Conservation (phyloP, 1,140 invertebrate species). For the Orchesella cincta region DNA sequence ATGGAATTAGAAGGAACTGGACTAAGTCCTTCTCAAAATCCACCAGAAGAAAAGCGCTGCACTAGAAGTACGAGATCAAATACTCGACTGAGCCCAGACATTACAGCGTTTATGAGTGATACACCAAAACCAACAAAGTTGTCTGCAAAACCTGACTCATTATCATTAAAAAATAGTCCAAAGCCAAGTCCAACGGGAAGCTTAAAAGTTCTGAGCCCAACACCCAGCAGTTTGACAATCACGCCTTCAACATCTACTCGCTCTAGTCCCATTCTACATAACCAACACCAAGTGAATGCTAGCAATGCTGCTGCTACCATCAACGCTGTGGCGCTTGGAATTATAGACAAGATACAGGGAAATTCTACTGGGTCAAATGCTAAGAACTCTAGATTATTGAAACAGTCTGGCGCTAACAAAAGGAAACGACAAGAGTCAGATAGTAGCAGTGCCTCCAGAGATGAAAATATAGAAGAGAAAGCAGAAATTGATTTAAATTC, state of each 20-base stretch:
- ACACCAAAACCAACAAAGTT: conserved; percentile 44
- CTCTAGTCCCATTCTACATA: conserved; percentile 37
- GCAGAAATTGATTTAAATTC: conserved; percentile 55
- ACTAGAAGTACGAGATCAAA: conserved; percentile 47
- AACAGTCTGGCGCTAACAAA: conserved; percentile 57
- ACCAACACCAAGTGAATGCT: conserved; percentile 22
- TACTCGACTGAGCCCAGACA: conserved; percentile 50
- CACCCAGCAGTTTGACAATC: conserved; percentile 4
- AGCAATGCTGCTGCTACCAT: not conserved
- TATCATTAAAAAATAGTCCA: conserved; percentile 44
- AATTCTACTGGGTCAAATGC: not conserved
- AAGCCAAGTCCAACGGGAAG: conserved; percentile 50
- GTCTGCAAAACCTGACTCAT: conserved; percentile 32
- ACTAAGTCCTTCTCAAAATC: conserved; percentile 4
- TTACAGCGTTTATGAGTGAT: conserved; percentile 47
- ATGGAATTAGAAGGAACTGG: not conserved
- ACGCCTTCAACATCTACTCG: conserved; percentile 34
- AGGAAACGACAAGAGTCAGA: conserved; percentile 76
- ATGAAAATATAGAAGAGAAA: conserved; percentile 50
- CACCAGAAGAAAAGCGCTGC: conserved; percentile 33
- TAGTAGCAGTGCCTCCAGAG: conserved; percentile 60
- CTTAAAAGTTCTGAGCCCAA: conserved; percentile 45
- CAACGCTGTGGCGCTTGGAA: conserved; percentile 13
- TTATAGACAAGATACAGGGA: conserved; percentile 15
- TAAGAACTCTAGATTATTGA: not conserved